A percentile compares a stretch with the other conserved stretches of the same genome.
phyloP scores from a whole-genome alignment of 2,797 vertebrate species.

The Microtus agrestis region DNA sequence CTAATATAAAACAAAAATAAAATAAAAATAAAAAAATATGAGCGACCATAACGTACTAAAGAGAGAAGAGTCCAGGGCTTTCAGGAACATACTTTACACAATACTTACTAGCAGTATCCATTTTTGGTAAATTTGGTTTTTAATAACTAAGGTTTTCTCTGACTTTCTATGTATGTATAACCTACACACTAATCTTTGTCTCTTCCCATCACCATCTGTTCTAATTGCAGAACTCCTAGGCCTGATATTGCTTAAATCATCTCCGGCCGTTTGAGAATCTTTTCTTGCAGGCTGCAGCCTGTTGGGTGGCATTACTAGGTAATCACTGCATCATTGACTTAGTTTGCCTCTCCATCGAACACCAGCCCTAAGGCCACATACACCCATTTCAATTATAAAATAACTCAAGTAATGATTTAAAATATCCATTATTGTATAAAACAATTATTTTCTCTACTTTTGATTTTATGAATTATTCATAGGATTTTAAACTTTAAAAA shows the following conservation, averaged over 20 bases:
- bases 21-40: background rate
- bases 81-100: background rate
- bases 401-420: background rate
- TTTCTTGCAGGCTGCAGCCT: background rate
- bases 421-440: background rate
- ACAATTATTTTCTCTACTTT: background rate
- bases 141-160: background rate
- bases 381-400: constrained; percentile 18
- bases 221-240: background rate
- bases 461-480: constrained; percentile 47
- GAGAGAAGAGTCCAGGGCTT: background rate
- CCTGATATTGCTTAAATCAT: background rate
- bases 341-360: background rate
- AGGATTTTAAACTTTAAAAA: background rate
- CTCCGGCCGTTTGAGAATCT: background rate
- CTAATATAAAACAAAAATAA: too few species aligned
- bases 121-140: background rate
- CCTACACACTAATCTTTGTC: background rate
- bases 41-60: background rate
- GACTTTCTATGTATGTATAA: background rate
- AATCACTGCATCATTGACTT: constrained; percentile 1
- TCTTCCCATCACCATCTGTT: background rate
- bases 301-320: background rate
- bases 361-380: background rate
- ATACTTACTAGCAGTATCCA: background rate